Base-by-base conservation (phyloP, 2,113 vertebrate genomes). In the Pyxicephalus adspersus region DNA sequence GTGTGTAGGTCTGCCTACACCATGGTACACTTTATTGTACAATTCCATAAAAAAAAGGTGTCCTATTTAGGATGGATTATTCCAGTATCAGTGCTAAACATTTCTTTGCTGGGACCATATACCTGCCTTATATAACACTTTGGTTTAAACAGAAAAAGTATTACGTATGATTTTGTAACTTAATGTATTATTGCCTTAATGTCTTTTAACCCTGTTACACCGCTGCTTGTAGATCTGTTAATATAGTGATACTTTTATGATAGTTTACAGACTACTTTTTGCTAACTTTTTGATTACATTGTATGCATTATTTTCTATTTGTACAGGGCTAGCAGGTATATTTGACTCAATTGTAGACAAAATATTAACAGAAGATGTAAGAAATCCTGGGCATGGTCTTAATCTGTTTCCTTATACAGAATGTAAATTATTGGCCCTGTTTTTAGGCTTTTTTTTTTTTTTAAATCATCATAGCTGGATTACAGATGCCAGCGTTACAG, bases 291-390 rank as follows among this genome's bases (percentile, higher is more conserved):
- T 86, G 88, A 91, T 90, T 93, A 91, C 91, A 89, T 88, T 89
- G 93, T 95, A 95, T 93, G 92, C 92, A 92, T 96, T 94, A 90
- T 96, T 97, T 96, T 95, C 91, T 95, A 95, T 91, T 92, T 97
- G 96, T 96, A 96, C 94, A 96, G 95, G 92, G 92, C 94, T 94
- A 94, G 92, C 94, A 93, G 92, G 90, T 95, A 95, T 95, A 94
- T 96, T 94, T 96, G 94, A 94, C 92, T 92, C 89, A 92, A 89
- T 90, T 94, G 85, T 89, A 96, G 90, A 95, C 90, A 92, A 94
- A 94, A 93, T 97, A 95, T 95, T 96, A 96, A 98, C 95, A 96
- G 95, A 97, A 97, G 95, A 94, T 98, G 96, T 97, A 97, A 96
- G 94, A 95, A 96, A 92, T 98, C 94, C 38, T 91, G 91, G 95